These are phyloP conservation scores for Dascillus cervinus DNA, from an alignment of 2,888 invertebrate species.

Conservation along the genomic window DNA sequence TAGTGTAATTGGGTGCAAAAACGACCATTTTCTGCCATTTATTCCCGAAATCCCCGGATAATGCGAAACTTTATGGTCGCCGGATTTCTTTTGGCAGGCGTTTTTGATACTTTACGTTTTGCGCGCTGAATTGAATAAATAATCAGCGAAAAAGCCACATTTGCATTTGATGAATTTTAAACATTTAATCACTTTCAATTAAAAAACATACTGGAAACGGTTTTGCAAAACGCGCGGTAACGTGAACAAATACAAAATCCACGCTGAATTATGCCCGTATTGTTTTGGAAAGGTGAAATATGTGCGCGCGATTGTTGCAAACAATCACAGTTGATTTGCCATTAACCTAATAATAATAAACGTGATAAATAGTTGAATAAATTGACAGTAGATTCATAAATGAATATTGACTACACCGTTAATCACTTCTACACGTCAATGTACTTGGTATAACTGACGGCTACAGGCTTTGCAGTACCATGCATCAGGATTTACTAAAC, in stretches of 20 bases:
- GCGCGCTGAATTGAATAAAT: no score
- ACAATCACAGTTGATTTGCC: slow-evolving; percentile 6
- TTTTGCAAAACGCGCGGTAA: no score
- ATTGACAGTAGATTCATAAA: slow-evolving; percentile 22
- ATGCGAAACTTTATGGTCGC: slow-evolving; percentile 9
- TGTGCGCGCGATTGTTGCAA: no score
- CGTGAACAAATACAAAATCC: no score
- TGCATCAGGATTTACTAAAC: slow-evolving; percentile 16
- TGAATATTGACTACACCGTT: slow-evolving; percentile 23
- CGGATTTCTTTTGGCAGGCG: slow-evolving; percentile 9
- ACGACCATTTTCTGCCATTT: slow-evolving; percentile 20
- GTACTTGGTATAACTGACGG: slow-evolving; percentile 18
- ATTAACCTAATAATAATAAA: slow-evolving; percentile 19
- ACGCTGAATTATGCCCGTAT: no score
- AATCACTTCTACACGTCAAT: slow-evolving; percentile 20
- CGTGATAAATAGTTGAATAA: slow-evolving; percentile 22
- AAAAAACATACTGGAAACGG: no score
- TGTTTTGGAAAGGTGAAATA: no score
- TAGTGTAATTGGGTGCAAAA: slow-evolving; percentile 18
- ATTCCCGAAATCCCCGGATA: slow-evolving; percentile 19
- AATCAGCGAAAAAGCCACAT: no score
- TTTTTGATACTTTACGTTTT: no score
- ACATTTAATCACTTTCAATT: no score
- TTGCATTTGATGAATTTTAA: no score
- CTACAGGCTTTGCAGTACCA: slow-evolving; percentile 16